Evolutionary conservation across 2,797 vertebrate species (phyloP).

Genomic region (Onychomys arenicola): DNA sequence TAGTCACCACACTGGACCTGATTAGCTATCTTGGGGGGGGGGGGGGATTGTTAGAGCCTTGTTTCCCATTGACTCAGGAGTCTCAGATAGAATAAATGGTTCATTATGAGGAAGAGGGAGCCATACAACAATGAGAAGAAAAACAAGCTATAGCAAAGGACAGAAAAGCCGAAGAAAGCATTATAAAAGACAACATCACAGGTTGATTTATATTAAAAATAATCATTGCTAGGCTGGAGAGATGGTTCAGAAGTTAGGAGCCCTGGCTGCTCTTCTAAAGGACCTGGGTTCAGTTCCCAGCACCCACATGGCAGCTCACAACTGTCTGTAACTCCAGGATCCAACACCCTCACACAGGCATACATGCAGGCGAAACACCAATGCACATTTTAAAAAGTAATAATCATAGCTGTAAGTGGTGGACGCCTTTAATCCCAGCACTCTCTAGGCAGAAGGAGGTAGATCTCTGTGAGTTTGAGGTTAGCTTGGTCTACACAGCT

Average conservation of each 20-base stretch:
- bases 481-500: too few species aligned
- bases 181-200: not conserved
- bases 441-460: not conserved
- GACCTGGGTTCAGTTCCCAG: not conserved
- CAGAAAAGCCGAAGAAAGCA: not conserved
- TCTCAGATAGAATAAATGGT: constrained; percentile 1
- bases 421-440: not conserved
- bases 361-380: too few species aligned
- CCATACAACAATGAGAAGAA: constrained; percentile 1
- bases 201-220: not conserved
- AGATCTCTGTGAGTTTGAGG: too few species aligned
- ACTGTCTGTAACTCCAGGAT: not conserved
- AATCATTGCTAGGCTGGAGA: not conserved
- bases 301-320: not conserved
- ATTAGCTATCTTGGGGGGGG: not conserved
- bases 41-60: not conserved
- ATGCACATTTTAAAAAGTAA: not conserved
- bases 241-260: not conserved
- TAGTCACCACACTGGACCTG: not conserved
- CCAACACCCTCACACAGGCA: too few species aligned
- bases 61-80: constrained; percentile 15
- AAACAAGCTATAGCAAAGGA: not conserved
- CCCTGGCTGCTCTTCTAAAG: not conserved
- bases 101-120: constrained; percentile 42
- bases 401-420: not conserved